phyloP scores from a whole-genome alignment of 2,797 vertebrate genomes.

The Avahi laniger region DNA sequence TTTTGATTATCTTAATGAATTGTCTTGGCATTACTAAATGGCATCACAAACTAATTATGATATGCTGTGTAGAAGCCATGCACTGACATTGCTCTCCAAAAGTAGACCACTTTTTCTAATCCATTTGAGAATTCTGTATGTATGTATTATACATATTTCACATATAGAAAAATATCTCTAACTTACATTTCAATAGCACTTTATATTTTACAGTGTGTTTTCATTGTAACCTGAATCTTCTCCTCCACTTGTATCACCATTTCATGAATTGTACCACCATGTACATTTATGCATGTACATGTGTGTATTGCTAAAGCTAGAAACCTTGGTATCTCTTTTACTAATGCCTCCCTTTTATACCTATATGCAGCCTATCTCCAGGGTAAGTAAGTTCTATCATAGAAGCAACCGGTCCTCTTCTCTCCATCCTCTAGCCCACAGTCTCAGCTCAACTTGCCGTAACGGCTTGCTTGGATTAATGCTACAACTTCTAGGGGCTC shows the following conservation, averaged over 20 bases:
- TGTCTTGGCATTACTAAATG: constrained; percentile 82
- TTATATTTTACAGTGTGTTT: constrained; percentile 47
- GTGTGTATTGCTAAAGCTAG: not conserved
- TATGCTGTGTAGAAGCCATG: constrained; percentile 55
- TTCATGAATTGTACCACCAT: not conserved
- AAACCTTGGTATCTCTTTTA: not conserved
- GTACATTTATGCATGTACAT: not conserved
- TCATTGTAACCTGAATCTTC: not conserved
- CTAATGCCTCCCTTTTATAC: not conserved
- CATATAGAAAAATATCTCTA: not conserved
- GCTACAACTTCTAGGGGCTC: not conserved
- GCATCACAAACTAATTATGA: constrained; percentile 77
- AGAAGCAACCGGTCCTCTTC: not conserved
- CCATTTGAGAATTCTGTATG: constrained; percentile 52
- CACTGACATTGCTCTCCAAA: constrained; percentile 72
- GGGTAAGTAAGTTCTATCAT: not conserved
- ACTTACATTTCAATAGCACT: not conserved
- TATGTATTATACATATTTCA: not conserved
- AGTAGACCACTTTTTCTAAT: constrained; percentile 70
- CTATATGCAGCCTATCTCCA: not conserved
- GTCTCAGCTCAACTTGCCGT: not conserved
- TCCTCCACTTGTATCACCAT: not conserved
- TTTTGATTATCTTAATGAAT: constrained; percentile 82
- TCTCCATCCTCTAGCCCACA: not conserved
- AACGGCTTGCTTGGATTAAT: not conserved